These are phyloP conservation scores for Sphaeridia pumilis DNA, from an alignment of 2,888 invertebrate genomes.

Conservation along the genomic window DNA sequence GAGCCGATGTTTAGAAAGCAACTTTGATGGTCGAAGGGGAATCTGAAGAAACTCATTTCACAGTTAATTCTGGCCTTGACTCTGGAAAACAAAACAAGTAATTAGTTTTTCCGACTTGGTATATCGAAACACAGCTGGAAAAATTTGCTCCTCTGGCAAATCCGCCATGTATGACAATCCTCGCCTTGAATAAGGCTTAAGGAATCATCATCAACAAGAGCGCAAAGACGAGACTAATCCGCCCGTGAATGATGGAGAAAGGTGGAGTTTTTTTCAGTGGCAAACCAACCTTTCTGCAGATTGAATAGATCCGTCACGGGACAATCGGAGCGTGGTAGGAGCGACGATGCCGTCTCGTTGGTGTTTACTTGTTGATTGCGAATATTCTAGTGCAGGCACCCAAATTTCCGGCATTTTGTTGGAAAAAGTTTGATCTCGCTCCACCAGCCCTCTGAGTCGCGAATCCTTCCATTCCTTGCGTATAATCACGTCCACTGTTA, in stretches of 20 bases:
- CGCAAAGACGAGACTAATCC: too few relatives aligned
- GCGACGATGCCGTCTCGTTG: too few relatives aligned
- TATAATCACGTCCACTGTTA: slow-evolving; percentile 25
- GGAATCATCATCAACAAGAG: too few relatives aligned
- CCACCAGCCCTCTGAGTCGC: slow-evolving; percentile 19
- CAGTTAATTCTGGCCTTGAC: slow-evolving; percentile 23
- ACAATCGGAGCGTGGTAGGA: too few relatives aligned
- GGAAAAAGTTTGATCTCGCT: slow-evolving; percentile 21
- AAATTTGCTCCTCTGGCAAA: too few relatives aligned
- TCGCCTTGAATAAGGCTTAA: too few relatives aligned
- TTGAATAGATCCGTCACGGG: slow-evolving; percentile 20
- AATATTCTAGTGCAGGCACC: slow-evolving; percentile 21
- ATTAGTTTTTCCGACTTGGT: too few relatives aligned
- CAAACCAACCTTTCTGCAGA: slow-evolving; percentile 17
- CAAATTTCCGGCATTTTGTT: slow-evolving; percentile 24
- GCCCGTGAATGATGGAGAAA: too few relatives aligned
- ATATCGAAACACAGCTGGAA: too few relatives aligned
- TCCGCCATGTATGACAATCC: too few relatives aligned
- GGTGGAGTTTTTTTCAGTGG: not conserved
- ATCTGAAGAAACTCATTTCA: slow-evolving; percentile 25
- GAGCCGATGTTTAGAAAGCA: slow-evolving; percentile 26
- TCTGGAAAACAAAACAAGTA: slow-evolving; percentile 11
- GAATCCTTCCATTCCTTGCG: slow-evolving; percentile 28
- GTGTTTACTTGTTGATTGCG: slow-evolving; percentile 1
- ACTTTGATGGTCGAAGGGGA: slow-evolving; percentile 29